Evolutionary conservation across 2,888 invertebrate species (phyloP).

Genomic region (Tachina grossa): DNA sequence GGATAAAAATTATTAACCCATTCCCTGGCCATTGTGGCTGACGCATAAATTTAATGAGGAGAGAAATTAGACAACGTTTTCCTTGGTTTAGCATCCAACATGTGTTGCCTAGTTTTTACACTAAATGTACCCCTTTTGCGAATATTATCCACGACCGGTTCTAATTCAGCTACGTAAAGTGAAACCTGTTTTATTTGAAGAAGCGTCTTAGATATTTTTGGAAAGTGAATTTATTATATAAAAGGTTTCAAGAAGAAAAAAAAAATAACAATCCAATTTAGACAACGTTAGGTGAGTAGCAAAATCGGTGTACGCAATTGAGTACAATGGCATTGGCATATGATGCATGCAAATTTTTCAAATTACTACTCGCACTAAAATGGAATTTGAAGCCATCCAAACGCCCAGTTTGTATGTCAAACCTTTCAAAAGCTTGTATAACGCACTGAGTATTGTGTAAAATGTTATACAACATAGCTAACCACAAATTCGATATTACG

Average conservation of each 20-base stretch:
- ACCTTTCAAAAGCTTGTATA: background rate
- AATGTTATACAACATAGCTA: background rate
- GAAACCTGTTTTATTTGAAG: background rate
- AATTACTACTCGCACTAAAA: background rate
- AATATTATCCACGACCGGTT: too few relatives aligned
- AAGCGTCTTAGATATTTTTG: background rate
- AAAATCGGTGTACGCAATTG: constrained; percentile 30
- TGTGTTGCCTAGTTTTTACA: too few relatives aligned
- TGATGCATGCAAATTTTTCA: constrained; percentile 5
- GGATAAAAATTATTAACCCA: too few relatives aligned
- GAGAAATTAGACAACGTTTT: too few relatives aligned
- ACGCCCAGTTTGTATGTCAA: constrained; percentile 15
- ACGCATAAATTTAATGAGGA: too few relatives aligned
- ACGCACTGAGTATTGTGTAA: background rate
- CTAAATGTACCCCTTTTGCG: too few relatives aligned
- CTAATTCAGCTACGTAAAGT: constrained; percentile 15
- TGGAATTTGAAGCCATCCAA: constrained; percentile 2
- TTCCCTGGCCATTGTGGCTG: too few relatives aligned
- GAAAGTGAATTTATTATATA: background rate
- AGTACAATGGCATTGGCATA: constrained; percentile 44
- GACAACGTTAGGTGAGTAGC: constrained; percentile 5
- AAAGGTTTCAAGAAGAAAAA: background rate
- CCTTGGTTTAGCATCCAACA: too few relatives aligned
- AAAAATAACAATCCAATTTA: too few relatives aligned
- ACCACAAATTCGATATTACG: constrained; percentile 25